These are phyloP conservation scores for Elephantulus edwardii DNA, from an alignment of 2,113 vertebrate species.

Conservation along the genomic window DNA sequence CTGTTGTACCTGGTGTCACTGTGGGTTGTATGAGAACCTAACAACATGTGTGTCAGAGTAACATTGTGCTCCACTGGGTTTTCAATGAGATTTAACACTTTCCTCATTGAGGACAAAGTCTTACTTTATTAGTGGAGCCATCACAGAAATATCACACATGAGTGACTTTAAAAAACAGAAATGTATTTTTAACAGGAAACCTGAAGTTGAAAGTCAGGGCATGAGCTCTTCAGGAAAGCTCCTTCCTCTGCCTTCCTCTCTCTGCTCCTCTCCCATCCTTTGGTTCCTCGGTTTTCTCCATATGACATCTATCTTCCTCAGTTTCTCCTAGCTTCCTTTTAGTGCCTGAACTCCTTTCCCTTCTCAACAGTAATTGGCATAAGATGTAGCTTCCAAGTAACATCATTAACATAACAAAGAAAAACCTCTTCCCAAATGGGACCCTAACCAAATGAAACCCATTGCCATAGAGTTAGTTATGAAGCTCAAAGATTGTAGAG, in stretches of 20 bases:
- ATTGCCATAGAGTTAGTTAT: no score
- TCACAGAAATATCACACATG: background rate
- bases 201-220: background rate
- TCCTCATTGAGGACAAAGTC: background rate
- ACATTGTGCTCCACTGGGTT: background rate
- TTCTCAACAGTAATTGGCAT: background rate
- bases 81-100: accelerated
- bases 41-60: background rate
- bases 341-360: background rate
- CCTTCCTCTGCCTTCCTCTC: background rate
- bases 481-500: no score
- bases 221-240: background rate
- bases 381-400: background rate
- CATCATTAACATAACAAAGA: background rate
- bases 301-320: background rate
- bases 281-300: background rate
- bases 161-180: background rate
- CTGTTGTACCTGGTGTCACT: no score
- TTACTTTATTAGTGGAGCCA: background rate
- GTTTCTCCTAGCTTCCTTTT: background rate
- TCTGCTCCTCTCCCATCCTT: background rate
- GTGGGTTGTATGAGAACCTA: no score
- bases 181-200: background rate
- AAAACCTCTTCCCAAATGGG: background rate
- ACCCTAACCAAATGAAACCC: background rate